phyloP scores from a whole-genome alignment of 2,888 invertebrate species.

The Phyto melanocephala region DNA sequence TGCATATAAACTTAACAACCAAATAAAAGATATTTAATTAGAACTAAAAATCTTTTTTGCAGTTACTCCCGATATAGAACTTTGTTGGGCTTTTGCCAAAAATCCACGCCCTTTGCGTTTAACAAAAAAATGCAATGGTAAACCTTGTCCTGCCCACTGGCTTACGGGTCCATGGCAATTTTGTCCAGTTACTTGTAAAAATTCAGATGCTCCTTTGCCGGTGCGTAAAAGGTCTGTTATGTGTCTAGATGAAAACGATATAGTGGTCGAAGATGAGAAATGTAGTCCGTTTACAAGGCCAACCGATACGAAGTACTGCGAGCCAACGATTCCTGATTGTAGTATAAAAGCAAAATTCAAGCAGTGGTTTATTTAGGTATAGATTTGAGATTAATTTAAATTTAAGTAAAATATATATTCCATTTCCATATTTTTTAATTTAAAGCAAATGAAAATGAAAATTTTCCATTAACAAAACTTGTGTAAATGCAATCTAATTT shows the following conservation, averaged over 20 bases:
- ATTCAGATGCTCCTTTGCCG: conserved; percentile 80
- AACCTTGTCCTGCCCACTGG: conserved; percentile 88
- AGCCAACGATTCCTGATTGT: conserved; percentile 76
- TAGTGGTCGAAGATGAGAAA: conserved; percentile 87
- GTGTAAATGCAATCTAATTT: too few relatives aligned
- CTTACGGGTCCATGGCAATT: conserved; percentile 93
- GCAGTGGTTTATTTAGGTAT: conserved; percentile 60
- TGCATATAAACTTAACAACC: too few relatives aligned
- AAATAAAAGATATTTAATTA: too few relatives aligned
- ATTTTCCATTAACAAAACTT: too few relatives aligned
- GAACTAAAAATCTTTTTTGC: conserved; percentile 62
- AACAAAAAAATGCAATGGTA: conserved; percentile 83
- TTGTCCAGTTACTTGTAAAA: conserved; percentile 85
- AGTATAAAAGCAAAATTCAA: conserved; percentile 62
- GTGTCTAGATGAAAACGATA: conserved; percentile 87
- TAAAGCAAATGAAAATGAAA: too few relatives aligned
- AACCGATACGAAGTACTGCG: conserved; percentile 83
- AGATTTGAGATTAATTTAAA: conserved; percentile 14
- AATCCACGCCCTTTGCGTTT: conserved; percentile 82
- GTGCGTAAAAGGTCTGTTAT: conserved; percentile 84
- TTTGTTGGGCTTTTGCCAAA: conserved; percentile 81
- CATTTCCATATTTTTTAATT: not conserved
- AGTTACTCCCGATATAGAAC: conserved; percentile 82
- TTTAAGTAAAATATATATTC: conserved; percentile 13
- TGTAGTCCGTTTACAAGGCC: conserved; percentile 86